Evolutionary conservation across 2,888 invertebrate species (phyloP), one percentile per base, ranked within the genome.

Genomic region (Callinectes sapidus): DNA sequence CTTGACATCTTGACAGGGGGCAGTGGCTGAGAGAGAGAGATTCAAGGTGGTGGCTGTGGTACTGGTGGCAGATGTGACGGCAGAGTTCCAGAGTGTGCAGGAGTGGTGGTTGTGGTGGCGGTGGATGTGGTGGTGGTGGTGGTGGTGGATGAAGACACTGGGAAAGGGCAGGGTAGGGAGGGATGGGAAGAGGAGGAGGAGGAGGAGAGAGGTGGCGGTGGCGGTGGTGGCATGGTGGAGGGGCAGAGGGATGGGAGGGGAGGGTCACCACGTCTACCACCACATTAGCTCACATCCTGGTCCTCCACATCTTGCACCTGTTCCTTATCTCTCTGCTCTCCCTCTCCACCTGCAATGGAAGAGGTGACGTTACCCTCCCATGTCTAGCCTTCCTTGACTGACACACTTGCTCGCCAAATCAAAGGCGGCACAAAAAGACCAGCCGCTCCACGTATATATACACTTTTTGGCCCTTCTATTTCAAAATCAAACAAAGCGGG

Each of bases 261-360:
- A 91, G 91, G 88, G 89, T 88, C 92, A 90, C 90, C 92, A 88
- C 89, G 35, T 55, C 92, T 91, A 89, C 92, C 85, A 81, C 90
- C 93, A 93, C 93, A 93, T 93, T 93, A 93, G 91, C 93, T 93
- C 90, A 93, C 93, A 89, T 94, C 94, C 89, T 92, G 94, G 42
- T 94, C 94, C 89, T 94, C 94, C 81, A 94, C 94, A 91, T 94
- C 94, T 92, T 94, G 94, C 90, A 94, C 93, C 23, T 92, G 93
- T 86, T 93, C 94, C 92, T 94, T 92, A 89, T 93, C 94, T 92
- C 93, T 92, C 92, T 92, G 93, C 86, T 94, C 81, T 18, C 92
- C 94, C 85, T 93, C 93, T 28, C 93, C 93, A 32, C 90, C 94
- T 92, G 92, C 23, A 89, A 90, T 1, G 18, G 18, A 85, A 88